Evolutionary conservation across 2,113 vertebrate species (phyloP), one percentile per base, ranked within the genome.

Genomic region (Nesogale talazaci): DNA sequence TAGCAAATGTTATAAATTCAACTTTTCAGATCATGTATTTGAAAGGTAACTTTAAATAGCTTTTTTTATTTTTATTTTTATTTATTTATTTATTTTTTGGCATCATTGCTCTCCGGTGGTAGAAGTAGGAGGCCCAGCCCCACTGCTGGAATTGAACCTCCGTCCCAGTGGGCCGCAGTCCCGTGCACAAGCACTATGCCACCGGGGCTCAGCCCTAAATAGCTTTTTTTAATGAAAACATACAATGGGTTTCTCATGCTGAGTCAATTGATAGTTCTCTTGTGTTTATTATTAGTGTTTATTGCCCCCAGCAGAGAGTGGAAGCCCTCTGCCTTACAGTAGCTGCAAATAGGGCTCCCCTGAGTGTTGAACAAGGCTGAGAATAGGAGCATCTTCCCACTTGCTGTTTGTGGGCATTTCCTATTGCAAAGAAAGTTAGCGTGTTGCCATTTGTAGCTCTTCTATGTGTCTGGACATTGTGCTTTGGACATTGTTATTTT

Each of bases 231-330:
- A 63, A 10, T 90, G 25, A 19, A 80, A 80, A 22, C n/a, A n/a
- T 76, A 40, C 85, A 76, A 6, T 70, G 15, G 29, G 20, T 15
- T 89, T 92, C 2, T 34, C 77, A 82, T 34, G 10, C 31, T 17
- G 34, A 82, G 34, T 67, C 76, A 75, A 83, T 36, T 80, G n/a
- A 75, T 20, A 2, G 20, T 20, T 81, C n/a, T 86, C 17, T 27
- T 78, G 17, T 75, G 76, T 25, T 81, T 75, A 83, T 19, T 86
- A 86, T 36, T 76, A 76, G 27, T 70, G 56, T 4, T 80, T 90
- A 10, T 75, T 89, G 7, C 63, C 65, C 70, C 14, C 20, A 92
- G 15, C 89, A 94, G 92, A 92, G 82, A 65, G 38, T 83, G 25
- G 76, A 88, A 82, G 83, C n/a, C 36, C 46, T 2, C 17, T 4